Evolutionary conservation across 2,797 vertebrate genomes (phyloP), one percentile per base, ranked within the genome.

Genomic region (Pipistrellus nathusii): DNA sequence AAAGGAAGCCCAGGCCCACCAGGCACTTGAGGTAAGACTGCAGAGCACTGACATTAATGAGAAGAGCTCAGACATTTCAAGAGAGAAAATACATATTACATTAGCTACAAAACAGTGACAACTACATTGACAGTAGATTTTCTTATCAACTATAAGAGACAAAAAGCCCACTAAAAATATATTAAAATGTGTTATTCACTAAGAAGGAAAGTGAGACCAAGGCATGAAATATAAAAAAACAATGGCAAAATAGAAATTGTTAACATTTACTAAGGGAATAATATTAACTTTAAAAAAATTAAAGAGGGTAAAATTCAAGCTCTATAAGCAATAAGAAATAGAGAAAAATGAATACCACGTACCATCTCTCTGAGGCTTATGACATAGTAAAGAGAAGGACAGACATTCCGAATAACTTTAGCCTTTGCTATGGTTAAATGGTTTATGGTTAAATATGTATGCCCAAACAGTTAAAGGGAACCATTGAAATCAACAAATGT

Each of bases 361-460:
- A 85, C 23, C n/a, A 62, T 46, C 11, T 48, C 35, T 35, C 14
- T 75, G 51, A 92, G n/a, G 51, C 25, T n/a, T 57, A 48, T 73
- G 6, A 10, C 35, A 13, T 55, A 73, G 59, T n/a, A 71, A 93
- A 77, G 6, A 57, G 15, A 77, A 80, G 30, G 20, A 30, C 12
- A 78, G 80, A 86, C 81, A 85, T 77, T 86, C 30, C 66, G 12
- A 92, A 72, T 77, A 92, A 85, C 12, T 81, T 59, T 53, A 38
- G 35, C 21, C 21, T 80, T 71, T 86, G n/a, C 71, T 86, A 51
- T n/a, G 38, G 38, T 41, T 41, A 87, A 85, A 90, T 85, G 21
- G 55, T 57, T 78, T 89, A 82, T 59, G 46, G 59, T 51, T 81
- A 76, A 81, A 38, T 69, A 59, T n/a, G 41, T 64, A 3, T 44